These are phyloP conservation scores for Podabrus alpinus DNA, from an alignment of 2,888 invertebrate genomes.

Conservation along the genomic window DNA sequence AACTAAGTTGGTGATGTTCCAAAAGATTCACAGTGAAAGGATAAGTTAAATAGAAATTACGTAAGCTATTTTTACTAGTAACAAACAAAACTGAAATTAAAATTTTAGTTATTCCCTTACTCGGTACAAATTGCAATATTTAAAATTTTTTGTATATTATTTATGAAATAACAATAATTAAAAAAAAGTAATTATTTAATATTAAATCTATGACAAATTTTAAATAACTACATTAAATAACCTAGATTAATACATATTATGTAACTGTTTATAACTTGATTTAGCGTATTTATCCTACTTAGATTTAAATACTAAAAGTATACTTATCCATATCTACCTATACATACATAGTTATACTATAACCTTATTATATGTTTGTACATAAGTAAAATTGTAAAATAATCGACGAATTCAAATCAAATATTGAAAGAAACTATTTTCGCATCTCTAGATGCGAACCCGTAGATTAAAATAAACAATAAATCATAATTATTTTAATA, in stretches of 20 bases:
- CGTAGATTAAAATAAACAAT: too few species aligned
- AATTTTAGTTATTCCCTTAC: background rate
- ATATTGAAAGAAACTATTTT: too few species aligned
- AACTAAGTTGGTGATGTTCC: too few species aligned
- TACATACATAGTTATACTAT: background rate
- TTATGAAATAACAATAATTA: background rate
- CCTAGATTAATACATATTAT: conserved; percentile 8
- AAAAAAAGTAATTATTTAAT: background rate
- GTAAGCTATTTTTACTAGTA: background rate
- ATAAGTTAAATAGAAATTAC: background rate
- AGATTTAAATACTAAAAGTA: background rate
- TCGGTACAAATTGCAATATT: background rate
- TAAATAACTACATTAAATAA: background rate
- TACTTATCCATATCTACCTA: background rate
- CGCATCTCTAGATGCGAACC: too few species aligned
- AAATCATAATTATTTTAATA: too few species aligned
- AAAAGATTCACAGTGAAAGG: background rate
- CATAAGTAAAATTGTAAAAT: too few species aligned
- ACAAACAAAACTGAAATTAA: background rate
- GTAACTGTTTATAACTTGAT: conserved; percentile 6
- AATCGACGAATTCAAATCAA: background rate
- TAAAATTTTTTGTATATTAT: background rate
- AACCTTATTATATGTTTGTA: too few species aligned
- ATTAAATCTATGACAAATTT: background rate
- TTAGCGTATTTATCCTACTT: background rate